Evolutionary conservation across 2,888 invertebrate genomes (phyloP).

Genomic region (Platypus cylindrus): DNA sequence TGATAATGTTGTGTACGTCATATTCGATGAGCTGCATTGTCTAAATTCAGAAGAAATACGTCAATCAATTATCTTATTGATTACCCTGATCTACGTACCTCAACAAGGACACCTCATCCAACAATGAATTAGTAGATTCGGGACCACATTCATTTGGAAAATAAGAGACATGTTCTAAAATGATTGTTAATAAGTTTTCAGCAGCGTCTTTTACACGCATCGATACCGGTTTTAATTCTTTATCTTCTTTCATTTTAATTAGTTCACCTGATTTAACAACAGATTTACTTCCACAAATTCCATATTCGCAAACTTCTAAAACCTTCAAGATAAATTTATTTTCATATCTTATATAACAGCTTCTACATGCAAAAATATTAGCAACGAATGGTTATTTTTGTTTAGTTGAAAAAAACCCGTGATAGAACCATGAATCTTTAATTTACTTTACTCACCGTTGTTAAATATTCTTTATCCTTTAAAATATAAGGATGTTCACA

Average conservation of each 20-base stretch:
- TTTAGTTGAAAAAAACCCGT: neutral
- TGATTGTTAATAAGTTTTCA: conserved; percentile 80
- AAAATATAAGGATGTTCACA: conserved; percentile 80
- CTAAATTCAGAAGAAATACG: too few relatives aligned
- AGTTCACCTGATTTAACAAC: conserved; percentile 77
- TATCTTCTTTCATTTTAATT: conserved; percentile 88
- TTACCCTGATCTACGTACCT: too few relatives aligned
- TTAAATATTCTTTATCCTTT: conserved; percentile 82
- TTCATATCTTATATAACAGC: too few relatives aligned
- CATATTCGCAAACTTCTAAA: conserved; percentile 92
- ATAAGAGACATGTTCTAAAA: conserved; percentile 81
- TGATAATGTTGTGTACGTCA: conserved; percentile 38
- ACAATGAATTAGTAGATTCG: conserved; percentile 69
- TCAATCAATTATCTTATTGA: too few relatives aligned
- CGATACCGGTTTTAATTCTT: conserved; percentile 92
- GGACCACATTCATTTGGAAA: conserved; percentile 76
- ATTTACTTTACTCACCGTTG: conserved; percentile 47
- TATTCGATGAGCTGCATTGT: conserved; percentile 55
- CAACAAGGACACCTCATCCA: conserved; percentile 77
- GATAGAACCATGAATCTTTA: neutral
- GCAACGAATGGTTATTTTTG: too few relatives aligned
- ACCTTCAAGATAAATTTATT: conserved; percentile 20
- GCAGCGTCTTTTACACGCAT: conserved; percentile 97
- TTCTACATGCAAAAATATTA: too few relatives aligned
- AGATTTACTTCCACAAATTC: conserved; percentile 91